Evolutionary conservation across 2,797 vertebrate genomes (phyloP).

Genomic region (Acridotheres tristis): DNA sequence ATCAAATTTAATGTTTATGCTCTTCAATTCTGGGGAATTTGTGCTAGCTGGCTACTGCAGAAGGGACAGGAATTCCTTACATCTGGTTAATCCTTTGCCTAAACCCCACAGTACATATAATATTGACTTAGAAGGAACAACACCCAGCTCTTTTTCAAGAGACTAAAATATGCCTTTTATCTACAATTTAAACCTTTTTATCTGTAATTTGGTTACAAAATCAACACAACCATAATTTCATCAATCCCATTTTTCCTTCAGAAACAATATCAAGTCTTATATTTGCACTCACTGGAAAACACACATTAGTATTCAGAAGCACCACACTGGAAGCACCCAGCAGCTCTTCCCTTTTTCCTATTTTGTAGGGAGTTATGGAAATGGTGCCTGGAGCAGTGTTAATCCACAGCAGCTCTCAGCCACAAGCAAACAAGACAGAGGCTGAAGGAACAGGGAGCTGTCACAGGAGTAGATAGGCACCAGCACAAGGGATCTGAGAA

Average conservation of each 20-base stretch:
- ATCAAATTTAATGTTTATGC: background rate
- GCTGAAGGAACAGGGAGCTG: background rate
- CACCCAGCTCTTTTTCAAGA: background rate
- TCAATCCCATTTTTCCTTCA: background rate
- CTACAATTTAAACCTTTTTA: background rate
- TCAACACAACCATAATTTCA: background rate
- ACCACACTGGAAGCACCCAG: background rate
- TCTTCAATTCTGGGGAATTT: background rate
- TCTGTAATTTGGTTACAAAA: background rate
- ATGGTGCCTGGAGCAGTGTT: background rate
- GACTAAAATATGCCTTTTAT: background rate
- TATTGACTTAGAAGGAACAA: background rate
- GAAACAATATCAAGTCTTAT: background rate
- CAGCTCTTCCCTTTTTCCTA: background rate
- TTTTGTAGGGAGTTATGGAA: background rate
- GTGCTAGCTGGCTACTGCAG: background rate
- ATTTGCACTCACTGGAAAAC: background rate
- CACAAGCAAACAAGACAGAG: background rate
- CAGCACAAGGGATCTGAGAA: conserved; percentile 2
- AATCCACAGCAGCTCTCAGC: background rate
- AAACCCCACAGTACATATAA: background rate
- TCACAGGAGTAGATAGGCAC: background rate
- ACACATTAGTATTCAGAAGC: conserved; percentile 9
- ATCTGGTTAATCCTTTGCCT: background rate
- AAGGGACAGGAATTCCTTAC: background rate